Evolutionary conservation across 2,797 vertebrate species (phyloP).

Genomic region (Parambassis ranga): DNA sequence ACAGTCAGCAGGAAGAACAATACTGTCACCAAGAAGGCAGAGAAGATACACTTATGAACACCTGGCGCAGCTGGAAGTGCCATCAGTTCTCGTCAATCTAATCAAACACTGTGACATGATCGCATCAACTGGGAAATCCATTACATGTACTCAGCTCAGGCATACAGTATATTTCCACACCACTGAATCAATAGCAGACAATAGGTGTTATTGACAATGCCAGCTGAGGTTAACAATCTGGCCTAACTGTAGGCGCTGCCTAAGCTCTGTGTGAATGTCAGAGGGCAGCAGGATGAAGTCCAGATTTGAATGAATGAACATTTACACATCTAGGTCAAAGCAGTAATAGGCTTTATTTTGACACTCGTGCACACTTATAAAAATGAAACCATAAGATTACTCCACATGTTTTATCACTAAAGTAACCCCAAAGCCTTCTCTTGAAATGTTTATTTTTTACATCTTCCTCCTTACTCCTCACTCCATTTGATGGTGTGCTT

Average conservation of each 20-base stretch:
- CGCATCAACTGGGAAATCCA: slow-evolving; percentile 38
- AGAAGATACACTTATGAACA: not conserved
- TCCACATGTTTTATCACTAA: not conserved
- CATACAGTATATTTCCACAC: slow-evolving; percentile 1
- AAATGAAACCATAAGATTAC: not conserved
- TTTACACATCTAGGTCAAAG: slow-evolving; percentile 5
- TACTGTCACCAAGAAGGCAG: not conserved
- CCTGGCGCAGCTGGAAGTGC: not conserved
- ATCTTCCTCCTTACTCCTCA: not conserved
- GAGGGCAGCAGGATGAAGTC: slow-evolving; percentile 9
- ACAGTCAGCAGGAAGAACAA: not conserved
- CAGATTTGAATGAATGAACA: slow-evolving; percentile 18
- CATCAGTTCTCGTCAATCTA: not conserved
- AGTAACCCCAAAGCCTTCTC: not conserved
- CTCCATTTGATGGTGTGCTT: not conserved
- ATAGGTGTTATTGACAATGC: slow-evolving; percentile 47
- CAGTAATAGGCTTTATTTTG: slow-evolving; percentile 1
- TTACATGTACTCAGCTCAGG: slow-evolving; percentile 33
- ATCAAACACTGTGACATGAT: slow-evolving; percentile 30
- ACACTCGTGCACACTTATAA: not conserved
- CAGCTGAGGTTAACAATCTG: slow-evolving; percentile 47
- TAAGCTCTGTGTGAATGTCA: slow-evolving; percentile 33
- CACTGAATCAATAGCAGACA: slow-evolving; percentile 41
- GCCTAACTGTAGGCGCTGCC: not conserved
- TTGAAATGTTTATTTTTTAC: not conserved